Evolutionary conservation across 2,113 vertebrate genomes (phyloP), one percentile per base, ranked within the genome.

Genomic region (Chionodraco myersi): DNA sequence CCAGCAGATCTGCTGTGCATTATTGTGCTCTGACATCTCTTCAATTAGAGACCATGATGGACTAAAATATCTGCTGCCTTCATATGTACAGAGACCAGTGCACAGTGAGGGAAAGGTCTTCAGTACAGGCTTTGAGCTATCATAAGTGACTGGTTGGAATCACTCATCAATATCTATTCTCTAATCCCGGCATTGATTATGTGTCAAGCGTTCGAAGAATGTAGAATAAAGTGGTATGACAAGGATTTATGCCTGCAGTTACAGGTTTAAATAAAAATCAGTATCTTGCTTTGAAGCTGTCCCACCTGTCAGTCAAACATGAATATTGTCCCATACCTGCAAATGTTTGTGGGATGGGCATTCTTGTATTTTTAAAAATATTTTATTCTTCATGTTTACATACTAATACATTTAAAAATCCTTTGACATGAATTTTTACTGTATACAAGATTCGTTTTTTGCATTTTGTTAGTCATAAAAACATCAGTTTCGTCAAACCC

Each of bases 251-350:
- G 10, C 44, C 54, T 64, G 61, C 57, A 54, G 65, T 61, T 52
- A 51, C 69, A 49, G 71, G 67, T 69, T 76, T 34, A 86, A 66
- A 51, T 34, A 60, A 18, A 84, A 89, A 78, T 82, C 74, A 81
- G 14, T 34, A 18, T 64, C 64, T 58, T 23, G 23, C 66, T 60
- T 70, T 34, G 21, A 64, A 23, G 36, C 41, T 26, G 48, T 10
- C 36, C 79, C 63, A 75, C 72, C 80, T 87, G 87, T 80, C 89
- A 70, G 34, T 91, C 87, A 87, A 75, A 77, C 59, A 13, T 23
- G 47, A 57, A 23, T 62, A 65, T 69, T 54, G 69, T 52, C 61
- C 61, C 67, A 63, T 54, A 59, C 21, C 67, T 73, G 70, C 82
- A 85, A 54, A 69, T 30, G 16, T 69, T 36, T 18, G 54, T 52